Base-by-base conservation (phyloP, 2,888 invertebrate species). In the Drosophila niveifrons region DNA sequence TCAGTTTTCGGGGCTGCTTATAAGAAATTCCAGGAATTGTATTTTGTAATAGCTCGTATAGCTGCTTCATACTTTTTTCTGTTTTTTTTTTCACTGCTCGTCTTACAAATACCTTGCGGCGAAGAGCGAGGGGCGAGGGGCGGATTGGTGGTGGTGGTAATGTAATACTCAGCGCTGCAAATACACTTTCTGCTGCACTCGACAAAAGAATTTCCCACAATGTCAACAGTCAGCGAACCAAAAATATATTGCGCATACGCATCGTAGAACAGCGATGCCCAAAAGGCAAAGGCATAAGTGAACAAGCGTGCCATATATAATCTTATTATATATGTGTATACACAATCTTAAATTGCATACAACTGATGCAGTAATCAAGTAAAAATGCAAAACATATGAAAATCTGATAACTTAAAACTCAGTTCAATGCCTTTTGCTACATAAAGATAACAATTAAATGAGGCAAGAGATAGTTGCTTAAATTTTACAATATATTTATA, bases 121-220 rank as follows among this genome's bases (percentile, higher is more conserved):
- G 13, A 7, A 8, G 2, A 34, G 31, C 31, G 31, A 8, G 9
- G 31, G 31, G 9, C 8, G 31, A 31, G 1, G n/a, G n/a, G n/a
- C n/a, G n/a, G n/a, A n/a, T n/a, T n/a, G 36, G 11, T 3, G n/a
- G 36, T 2, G 34, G n/a, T 51, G 13, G 82, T 83, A 88, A 82
- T 73, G 89, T 72, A 87, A 82, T 80, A 86, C 61, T 53, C 17
- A 4, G 11, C 28, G 56, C 34, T 55, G 13, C 50, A 66, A 52
- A 31, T 50, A 61, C 36, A 39, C 28, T 80, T 87, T 78, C 57
- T 78, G 89, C 89, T 89, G 89, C 85, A 78, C 63, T 89, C 82
- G 62, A 75, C 75, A 83, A 81, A 80, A 70, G 78, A 87, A 72
- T 75, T 83, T 87, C 83, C 89, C 89, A 83, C 89, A 89, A 89